These are phyloP conservation scores for Thripadectes ignobilis DNA, from an alignment of 2,797 vertebrate species.

Conservation along the genomic window DNA sequence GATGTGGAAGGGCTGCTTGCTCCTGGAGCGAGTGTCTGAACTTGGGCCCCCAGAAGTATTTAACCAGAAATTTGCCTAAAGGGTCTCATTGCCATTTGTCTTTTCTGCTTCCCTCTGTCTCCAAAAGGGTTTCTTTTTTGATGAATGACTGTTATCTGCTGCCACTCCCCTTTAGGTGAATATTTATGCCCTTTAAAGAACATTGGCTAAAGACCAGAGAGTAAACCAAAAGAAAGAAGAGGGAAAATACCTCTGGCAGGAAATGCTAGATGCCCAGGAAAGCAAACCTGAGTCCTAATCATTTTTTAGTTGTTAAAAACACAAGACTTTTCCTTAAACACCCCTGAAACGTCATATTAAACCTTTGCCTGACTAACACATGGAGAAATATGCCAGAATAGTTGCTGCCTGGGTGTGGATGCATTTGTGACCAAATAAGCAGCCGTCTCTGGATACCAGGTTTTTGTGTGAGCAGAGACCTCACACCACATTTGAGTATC, in stretches of 20 bases:
- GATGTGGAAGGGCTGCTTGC: neutral
- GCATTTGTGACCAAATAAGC: neutral
- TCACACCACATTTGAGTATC: neutral
- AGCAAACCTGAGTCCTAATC: neutral
- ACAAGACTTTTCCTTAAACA: neutral
- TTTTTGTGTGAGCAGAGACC: neutral
- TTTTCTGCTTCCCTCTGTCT: neutral
- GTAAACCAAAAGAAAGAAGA: neutral
- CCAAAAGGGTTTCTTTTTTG: neutral
- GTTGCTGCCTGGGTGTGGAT: neutral
- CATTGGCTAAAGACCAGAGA: neutral
- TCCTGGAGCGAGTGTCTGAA: conserved; percentile 3
- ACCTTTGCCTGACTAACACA: neutral
- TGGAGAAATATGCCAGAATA: neutral
- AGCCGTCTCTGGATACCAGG: neutral
- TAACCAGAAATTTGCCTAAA: conserved; percentile 24
- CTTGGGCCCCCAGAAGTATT: neutral
- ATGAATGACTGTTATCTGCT: neutral
- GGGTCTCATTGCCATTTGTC: neutral
- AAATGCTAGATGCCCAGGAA: neutral
- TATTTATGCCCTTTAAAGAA: neutral
- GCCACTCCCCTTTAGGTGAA: neutral
- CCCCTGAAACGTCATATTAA: neutral
- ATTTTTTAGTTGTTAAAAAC: neutral
- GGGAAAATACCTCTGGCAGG: neutral